These are phyloP conservation scores for Scaptomyza caliginosa DNA, from an alignment of 2,888 invertebrate genomes.

Conservation along the genomic window DNA sequence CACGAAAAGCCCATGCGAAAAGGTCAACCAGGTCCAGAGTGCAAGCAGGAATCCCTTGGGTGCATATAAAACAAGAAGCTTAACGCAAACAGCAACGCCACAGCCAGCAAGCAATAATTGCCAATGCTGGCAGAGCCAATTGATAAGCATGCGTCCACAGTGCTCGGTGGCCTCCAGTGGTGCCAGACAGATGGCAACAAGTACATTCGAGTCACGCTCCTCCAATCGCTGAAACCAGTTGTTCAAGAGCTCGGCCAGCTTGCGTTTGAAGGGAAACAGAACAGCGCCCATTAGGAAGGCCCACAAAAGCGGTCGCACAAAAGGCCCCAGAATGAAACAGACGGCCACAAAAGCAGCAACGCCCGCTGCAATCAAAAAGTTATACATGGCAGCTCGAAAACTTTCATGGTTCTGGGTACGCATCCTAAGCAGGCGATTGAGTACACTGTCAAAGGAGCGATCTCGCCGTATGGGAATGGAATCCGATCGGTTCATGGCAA, in stretches of 20 bases:
- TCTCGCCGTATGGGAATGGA: constrained; percentile 82
- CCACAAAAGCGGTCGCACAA: constrained; percentile 97
- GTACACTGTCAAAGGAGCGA: constrained; percentile 83
- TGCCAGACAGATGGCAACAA: constrained; percentile 86
- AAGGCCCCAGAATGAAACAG: constrained; percentile 94
- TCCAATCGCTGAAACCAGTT: constrained; percentile 91
- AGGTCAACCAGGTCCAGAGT: constrained; percentile 84
- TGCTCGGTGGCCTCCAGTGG: constrained; percentile 91
- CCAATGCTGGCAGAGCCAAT: constrained; percentile 88
- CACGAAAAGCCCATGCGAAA: constrained; percentile 81
- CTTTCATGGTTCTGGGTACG: constrained; percentile 82
- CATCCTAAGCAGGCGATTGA: constrained; percentile 81
- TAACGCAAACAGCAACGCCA: constrained; percentile 76
- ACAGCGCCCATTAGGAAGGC: constrained; percentile 98
- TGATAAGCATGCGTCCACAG: constrained; percentile 90
- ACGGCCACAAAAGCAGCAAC: constrained; percentile 86
- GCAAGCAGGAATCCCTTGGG: constrained; percentile 86
- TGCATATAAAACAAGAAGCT: constrained; percentile 85
- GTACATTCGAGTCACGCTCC: constrained; percentile 87
- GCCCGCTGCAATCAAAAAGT: constrained; percentile 82
- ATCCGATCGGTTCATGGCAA: constrained; percentile 79
- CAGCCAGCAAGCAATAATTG: constrained; percentile 86
- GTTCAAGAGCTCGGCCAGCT: constrained; percentile 89
- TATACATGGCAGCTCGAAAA: constrained; percentile 83
- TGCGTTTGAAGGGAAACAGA: constrained; percentile 96